Evolutionary conservation across 2,113 vertebrate species (phyloP).

Genomic region (Tonatia bakeri): DNA sequence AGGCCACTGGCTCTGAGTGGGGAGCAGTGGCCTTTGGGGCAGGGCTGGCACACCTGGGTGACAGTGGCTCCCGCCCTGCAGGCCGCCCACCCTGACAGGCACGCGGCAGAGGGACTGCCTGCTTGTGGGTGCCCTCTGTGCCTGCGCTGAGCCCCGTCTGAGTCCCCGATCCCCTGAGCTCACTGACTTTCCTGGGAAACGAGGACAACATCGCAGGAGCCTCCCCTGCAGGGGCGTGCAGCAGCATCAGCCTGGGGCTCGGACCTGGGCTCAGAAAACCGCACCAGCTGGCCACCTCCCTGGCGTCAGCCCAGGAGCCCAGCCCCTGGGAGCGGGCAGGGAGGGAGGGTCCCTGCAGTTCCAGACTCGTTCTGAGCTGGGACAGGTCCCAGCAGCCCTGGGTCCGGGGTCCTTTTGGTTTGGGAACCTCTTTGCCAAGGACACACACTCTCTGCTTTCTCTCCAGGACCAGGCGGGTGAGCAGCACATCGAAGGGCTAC

Average conservation of each 20-base stretch:
- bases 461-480: background rate
- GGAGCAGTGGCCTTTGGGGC: background rate
- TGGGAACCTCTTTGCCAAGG: too few species aligned
- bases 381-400: background rate
- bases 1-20: fast-evolving
- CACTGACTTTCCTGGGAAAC: background rate
- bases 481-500: fast-evolving
- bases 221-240: background rate
- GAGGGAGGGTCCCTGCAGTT: background rate
- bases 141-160: too few species aligned
- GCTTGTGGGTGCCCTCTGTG: too few species aligned
- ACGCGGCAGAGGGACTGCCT: fast-evolving
- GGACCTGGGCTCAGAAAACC: background rate
- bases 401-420: background rate
- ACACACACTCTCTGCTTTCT: background rate
- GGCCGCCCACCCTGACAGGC: too few species aligned
- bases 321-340: too few species aligned
- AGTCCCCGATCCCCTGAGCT: background rate
- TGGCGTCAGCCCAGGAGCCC: background rate
- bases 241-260: background rate
- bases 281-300: fast-evolving
- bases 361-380: background rate
- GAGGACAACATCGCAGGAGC: background rate
- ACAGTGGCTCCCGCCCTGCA: too few species aligned
- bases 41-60: fast-evolving